Evolutionary conservation across 92 coral and sea anemone species (phyloP), one percentile per base, ranked within the genome.

Genomic region (Meandrina meandrites): DNA sequence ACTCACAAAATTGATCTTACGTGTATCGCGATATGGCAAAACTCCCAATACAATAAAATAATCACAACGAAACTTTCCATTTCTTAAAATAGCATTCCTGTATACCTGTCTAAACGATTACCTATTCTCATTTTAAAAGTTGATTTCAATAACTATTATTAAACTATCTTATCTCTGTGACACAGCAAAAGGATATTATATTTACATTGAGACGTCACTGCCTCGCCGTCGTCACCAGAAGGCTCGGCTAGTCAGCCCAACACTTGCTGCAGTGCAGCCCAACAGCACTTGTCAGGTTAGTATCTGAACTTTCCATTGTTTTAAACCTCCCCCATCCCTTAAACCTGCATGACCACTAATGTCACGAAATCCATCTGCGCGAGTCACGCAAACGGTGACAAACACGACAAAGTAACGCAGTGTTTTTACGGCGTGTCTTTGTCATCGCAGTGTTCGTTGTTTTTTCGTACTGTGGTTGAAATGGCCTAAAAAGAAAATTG

Each of bases 211-310:
- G 77, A 82, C 98, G 8, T 94, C 98, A 9, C 8, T 60, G 1
- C 98, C 98, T 35, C 88, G 89, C 22, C 72, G 84, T 51, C 62
- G 24, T 32, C 62, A 82, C 17, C 92, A 94, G 54, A 89, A 78
- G 76, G 96, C 98, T 71, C 88, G 96, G 64, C 87, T 94, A 19
- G 92, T 86, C 9, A 93, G 98, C 81, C 94, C 98, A 24, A 94
- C 94, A 5, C 64, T 94, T 31, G 90, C 90, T 2, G 90, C 98
- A 18, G 92, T 91, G 3, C 69, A 84, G 56, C 80, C 91, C 1
- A 91, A 78, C 78, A 78, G 62, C 15, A 83, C 86, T 42, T 94
- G 98, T 72, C 75, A 89, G 76, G 98, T 94, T 62, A 83, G 98
- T 82, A 13, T n/a, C n/a, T n/a, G 8, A 37, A 8, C 51, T 71